Evolutionary conservation across 2,888 invertebrate genomes (phyloP).

Genomic region (Aelia acuminata): DNA sequence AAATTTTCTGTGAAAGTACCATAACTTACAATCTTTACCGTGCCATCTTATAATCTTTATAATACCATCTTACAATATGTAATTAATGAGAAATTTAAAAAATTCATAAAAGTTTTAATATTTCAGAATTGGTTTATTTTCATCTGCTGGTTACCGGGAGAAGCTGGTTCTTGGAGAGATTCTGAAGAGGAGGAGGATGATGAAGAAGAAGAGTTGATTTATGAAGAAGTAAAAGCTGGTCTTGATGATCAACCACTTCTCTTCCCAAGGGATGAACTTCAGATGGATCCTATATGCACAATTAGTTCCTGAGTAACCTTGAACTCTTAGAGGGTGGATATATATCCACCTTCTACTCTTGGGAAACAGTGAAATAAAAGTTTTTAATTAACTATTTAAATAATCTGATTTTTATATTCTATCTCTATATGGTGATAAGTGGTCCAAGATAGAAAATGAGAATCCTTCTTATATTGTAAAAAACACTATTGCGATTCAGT

Average conservation of each 20-base stretch:
- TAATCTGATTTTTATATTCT: background rate
- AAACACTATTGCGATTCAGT: background rate
- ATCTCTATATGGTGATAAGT: background rate
- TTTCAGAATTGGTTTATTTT: conserved; percentile 67
- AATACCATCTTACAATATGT: too few relatives aligned
- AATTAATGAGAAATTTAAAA: background rate
- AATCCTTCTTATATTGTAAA: conserved; percentile 12
- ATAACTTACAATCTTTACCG: too few relatives aligned
- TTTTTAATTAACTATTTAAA: background rate
- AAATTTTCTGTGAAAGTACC: too few relatives aligned
- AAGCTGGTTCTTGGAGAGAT: conserved; percentile 65
- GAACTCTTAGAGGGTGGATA: background rate
- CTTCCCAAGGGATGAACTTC: conserved; percentile 64
- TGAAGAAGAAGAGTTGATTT: conserved; percentile 66
- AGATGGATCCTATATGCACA: conserved; percentile 66
- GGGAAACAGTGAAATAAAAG: conserved; percentile 19
- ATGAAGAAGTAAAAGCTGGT: conserved; percentile 62
- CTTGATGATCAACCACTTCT: conserved; percentile 65
- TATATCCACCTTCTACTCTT: background rate
- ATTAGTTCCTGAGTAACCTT: conserved; percentile 64
- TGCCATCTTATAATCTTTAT: too few relatives aligned
- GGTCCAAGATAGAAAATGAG: conserved; percentile 48
- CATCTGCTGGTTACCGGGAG: conserved; percentile 67
- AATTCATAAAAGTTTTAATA: background rate
- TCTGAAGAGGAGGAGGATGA: conserved; percentile 66